These are phyloP conservation scores for Chaetodon trifasciatus DNA, from an alignment of 2,797 vertebrate species.

Conservation along the genomic window DNA sequence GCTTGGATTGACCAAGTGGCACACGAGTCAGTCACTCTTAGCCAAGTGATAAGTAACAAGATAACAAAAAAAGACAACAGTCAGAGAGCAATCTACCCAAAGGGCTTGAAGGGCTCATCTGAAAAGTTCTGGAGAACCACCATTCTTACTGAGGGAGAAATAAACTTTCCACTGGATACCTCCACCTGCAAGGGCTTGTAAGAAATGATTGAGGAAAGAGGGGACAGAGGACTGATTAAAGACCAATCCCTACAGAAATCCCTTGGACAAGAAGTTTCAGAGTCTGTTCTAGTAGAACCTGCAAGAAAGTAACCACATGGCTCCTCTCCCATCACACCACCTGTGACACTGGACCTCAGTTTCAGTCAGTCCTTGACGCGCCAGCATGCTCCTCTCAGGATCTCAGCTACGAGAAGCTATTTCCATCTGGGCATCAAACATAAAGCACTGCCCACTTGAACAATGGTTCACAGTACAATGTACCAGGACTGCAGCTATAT, in stretches of 20 bases:
- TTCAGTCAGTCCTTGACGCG: conserved; percentile 10
- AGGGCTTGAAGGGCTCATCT: conserved; percentile 10
- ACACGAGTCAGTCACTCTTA: conserved; percentile 2
- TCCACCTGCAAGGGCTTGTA: conserved; percentile 1
- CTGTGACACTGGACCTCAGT: conserved; percentile 8
- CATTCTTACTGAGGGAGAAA: conserved; percentile 25
- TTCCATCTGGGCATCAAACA: conserved; percentile 4
- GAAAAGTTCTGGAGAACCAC: background rate
- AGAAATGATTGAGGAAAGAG: conserved; percentile 11
- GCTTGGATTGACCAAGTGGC: background rate
- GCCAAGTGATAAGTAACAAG: conserved; percentile 13
- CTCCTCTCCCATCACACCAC: background rate
- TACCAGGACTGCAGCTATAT: background rate
- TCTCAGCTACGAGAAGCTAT: background rate
- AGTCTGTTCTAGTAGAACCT: background rate
- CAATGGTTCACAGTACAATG: conserved; percentile 8
- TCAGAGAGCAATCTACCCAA: background rate
- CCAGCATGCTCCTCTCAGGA: conserved; percentile 7
- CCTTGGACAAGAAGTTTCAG: background rate
- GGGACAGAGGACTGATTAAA: background rate
- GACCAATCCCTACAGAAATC: conserved; percentile 3
- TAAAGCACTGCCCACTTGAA: background rate
- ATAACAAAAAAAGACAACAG: conserved; percentile 21
- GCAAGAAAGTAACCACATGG: conserved; percentile 1
- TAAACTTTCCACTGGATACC: conserved; percentile 10